phyloP scores from a whole-genome alignment of 2,888 invertebrate genomes.

The Alcis repandata region DNA sequence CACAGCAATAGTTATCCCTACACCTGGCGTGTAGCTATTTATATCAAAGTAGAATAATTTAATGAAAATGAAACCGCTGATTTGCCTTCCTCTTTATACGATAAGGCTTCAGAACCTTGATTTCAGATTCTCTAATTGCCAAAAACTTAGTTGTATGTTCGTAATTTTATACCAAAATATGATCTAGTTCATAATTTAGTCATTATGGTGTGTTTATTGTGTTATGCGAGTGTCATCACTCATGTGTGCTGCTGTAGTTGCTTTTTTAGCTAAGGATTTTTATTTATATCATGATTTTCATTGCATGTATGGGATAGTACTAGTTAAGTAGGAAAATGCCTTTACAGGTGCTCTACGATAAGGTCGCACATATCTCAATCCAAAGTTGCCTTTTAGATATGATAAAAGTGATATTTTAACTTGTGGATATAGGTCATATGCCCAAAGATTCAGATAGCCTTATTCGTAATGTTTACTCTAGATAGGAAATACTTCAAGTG shows the following conservation, averaged over 20 bases:
- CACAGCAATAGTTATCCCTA: constrained; percentile 34
- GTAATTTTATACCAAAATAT: constrained; percentile 81
- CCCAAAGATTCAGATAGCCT: constrained; percentile 77
- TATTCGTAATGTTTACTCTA: constrained; percentile 76
- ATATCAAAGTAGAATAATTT: constrained; percentile 48
- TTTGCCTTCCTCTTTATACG: constrained; percentile 43
- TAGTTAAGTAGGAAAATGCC: constrained; percentile 76
- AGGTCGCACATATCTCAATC: constrained; percentile 82
- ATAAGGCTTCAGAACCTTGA: constrained; percentile 62
- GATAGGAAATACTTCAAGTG: constrained; percentile 67
- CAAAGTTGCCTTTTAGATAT: constrained; percentile 86
- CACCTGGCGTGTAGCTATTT: constrained; percentile 48
- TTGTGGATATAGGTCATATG: constrained; percentile 76
- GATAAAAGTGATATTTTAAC: constrained; percentile 80
- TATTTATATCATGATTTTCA: constrained; percentile 62
- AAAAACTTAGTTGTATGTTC: constrained; percentile 83
- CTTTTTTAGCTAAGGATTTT: constrained; percentile 72
- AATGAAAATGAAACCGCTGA: constrained; percentile 43
- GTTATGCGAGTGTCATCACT: constrained; percentile 76
- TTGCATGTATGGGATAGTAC: constrained; percentile 76
- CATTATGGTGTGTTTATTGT: constrained; percentile 84
- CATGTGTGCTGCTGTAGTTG: constrained; percentile 83
- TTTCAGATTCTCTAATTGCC: constrained; percentile 85
- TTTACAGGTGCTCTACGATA: constrained; percentile 83
- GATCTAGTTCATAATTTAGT: constrained; percentile 85